Percentiles rank a stretch among this genome's conserved stretches.
phyloP scores from a whole-genome alignment of 2,888 invertebrate species.

The Diploptera punctata region DNA sequence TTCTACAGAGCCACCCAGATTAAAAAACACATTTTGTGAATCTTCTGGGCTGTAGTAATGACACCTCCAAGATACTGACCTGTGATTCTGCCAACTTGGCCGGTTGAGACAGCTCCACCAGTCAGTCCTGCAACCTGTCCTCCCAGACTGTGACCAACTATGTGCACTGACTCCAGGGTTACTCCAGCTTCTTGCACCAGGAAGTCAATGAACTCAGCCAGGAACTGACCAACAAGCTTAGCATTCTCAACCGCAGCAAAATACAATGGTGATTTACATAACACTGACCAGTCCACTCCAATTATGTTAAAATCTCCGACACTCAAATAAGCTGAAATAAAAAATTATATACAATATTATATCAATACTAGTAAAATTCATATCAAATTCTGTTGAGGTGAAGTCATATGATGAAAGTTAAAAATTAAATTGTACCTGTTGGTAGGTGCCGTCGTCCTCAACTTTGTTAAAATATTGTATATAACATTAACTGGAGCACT shows the following conservation, averaged over 20 bases:
- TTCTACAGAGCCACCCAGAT: too few species aligned
- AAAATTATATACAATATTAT: too few species aligned
- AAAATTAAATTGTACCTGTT: too few species aligned
- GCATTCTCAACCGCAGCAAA: slow-evolving; percentile 43
- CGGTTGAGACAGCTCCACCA: slow-evolving; percentile 46
- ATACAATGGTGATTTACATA: slow-evolving; percentile 46
- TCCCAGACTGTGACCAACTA: slow-evolving; percentile 54
- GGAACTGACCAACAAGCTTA: slow-evolving; percentile 49
- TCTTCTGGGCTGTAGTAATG: too few species aligned
- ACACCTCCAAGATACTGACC: too few species aligned
- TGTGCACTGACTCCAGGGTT: slow-evolving; percentile 49
- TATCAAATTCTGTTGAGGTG: too few species aligned
- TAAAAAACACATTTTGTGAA: too few species aligned
- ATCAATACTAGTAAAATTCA: too few species aligned
- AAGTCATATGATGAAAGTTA: too few species aligned
- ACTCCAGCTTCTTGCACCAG: slow-evolving; percentile 47
- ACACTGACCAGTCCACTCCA: slow-evolving; percentile 58
- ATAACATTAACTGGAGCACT: too few species aligned
- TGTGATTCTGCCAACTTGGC: slow-evolving; percentile 55
- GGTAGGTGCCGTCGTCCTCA: too few species aligned
- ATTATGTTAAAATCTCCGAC: slow-evolving; percentile 58
- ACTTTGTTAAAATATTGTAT: too few species aligned
- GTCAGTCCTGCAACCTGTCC: slow-evolving; percentile 53
- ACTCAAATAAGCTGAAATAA: slow-evolving; percentile 52
- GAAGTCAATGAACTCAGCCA: slow-evolving; percentile 51